A percentile compares a stretch with the other conserved stretches of the same genome.
phyloP scores from a whole-genome alignment of 2,113 vertebrate species.

The Physeter macrocephalus region DNA sequence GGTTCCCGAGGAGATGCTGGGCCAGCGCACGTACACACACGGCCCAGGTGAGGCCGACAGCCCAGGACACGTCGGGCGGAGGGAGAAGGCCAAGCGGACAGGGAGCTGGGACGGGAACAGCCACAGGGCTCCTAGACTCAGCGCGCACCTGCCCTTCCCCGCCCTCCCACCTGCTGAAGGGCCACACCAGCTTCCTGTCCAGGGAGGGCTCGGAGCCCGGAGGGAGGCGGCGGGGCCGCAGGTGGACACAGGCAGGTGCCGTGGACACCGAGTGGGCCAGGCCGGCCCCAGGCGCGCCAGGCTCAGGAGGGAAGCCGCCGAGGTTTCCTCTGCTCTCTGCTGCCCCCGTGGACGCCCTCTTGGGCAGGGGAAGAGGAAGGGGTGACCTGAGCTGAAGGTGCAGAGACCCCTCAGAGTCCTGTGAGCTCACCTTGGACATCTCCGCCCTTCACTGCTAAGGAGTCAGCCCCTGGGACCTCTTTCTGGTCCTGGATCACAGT shows the following conservation, averaged over 20 bases:
- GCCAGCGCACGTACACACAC: background rate
- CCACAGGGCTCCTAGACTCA: background rate
- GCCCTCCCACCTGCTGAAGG: background rate
- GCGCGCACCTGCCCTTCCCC: background rate
- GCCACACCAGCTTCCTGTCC: background rate
- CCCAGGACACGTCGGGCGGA: background rate
- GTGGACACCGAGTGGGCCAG: background rate
- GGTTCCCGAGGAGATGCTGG: background rate
- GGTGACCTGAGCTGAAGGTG: background rate
- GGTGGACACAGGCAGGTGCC: background rate
- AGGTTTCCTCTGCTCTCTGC: background rate
- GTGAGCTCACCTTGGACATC: no score
- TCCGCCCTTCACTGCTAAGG: no score
- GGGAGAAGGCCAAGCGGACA: no score
- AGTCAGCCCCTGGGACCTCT: no score
- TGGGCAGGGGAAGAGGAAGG: background rate
- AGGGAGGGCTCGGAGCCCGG: background rate
- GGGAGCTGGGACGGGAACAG: accelerated
- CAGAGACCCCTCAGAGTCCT: no score
- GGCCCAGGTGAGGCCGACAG: no score
- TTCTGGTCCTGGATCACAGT: no score
- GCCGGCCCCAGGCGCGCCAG: background rate
- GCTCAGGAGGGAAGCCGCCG: background rate
- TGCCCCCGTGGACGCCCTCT: background rate
- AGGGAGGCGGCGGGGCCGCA: accelerated